Percentiles rank a stretch among this genome's conserved stretches.
These are phyloP conservation scores for Carapus acus DNA, from an alignment of 2,797 vertebrate species.

Conservation along the genomic window DNA sequence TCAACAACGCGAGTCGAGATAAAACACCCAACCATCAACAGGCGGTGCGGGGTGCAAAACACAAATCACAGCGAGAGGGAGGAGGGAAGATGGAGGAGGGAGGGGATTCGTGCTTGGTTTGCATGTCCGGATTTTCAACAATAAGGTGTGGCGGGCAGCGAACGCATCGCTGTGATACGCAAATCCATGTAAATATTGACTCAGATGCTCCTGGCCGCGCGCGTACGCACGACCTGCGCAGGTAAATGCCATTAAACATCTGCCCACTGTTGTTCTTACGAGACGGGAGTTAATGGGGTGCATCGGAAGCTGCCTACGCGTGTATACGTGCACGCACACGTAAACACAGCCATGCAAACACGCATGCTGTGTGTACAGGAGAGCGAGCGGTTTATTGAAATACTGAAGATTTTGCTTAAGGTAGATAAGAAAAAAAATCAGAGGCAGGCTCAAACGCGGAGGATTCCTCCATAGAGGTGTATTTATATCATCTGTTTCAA, in stretches of 20 bases:
- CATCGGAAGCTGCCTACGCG: no score
- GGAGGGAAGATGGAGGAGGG: not conserved
- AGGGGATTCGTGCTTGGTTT: constrained; percentile 13
- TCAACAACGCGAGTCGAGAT: constrained; percentile 44
- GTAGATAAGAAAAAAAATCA: no score
- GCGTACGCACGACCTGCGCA: no score
- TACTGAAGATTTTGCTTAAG: no score
- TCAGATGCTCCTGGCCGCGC: not conserved
- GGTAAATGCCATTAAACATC: constrained; percentile 34
- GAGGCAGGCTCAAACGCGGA: no score
- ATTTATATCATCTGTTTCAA: no score
- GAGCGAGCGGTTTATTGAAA: no score
- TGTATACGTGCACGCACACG: not conserved
- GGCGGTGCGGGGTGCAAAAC: constrained; percentile 31
- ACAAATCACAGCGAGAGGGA: constrained; percentile 36
- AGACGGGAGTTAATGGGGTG: constrained; percentile 3
- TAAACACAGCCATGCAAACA: not conserved
- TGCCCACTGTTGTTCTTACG: constrained; percentile 31
- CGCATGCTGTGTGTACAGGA: no score
- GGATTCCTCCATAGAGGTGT: no score
- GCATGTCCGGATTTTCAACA: constrained; percentile 18
- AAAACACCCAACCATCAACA: constrained; percentile 43
- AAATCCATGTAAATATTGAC: constrained; percentile 59
- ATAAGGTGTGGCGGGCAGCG: constrained; percentile 22
- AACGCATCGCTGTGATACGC: constrained; percentile 36